Conservation (phyloP, 2,888 invertebrate species). For the Xanthia icteritia region DNA sequence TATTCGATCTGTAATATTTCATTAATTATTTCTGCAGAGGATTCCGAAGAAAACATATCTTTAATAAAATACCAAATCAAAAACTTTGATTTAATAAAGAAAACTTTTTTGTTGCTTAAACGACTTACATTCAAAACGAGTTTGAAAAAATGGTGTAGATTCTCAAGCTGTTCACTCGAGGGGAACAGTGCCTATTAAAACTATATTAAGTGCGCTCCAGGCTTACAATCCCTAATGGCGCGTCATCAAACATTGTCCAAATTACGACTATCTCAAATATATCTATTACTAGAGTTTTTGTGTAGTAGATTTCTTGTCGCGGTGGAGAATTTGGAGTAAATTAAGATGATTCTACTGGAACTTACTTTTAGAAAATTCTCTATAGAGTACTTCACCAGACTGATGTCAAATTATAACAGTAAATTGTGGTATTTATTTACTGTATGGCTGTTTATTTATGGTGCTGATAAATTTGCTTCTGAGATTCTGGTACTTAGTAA, state of each 20-base stretch:
- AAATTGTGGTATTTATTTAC: background rate
- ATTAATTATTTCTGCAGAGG: background rate
- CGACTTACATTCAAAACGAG: constrained; percentile 36
- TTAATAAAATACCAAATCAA: background rate
- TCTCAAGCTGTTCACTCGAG: constrained; percentile 50
- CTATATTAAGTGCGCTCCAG: constrained; percentile 76
- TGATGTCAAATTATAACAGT: background rate
- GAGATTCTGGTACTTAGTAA: background rate
- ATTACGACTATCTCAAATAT: constrained; percentile 65
- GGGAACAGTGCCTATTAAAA: constrained; percentile 76
- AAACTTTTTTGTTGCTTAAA: constrained; percentile 31
- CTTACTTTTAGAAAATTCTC: background rate
- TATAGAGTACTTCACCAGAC: background rate
- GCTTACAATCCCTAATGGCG: constrained; percentile 75
- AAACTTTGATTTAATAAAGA: constrained; percentile 20
- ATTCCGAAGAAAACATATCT: background rate
- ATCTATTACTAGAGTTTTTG: constrained; percentile 53
- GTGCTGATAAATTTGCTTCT: background rate
- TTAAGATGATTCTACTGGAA: background rate
- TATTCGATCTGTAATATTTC: no score
- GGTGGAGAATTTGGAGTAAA: background rate
- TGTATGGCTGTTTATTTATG: background rate
- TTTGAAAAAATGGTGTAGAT: constrained; percentile 42
- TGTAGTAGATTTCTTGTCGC: constrained; percentile 15
- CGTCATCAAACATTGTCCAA: constrained; percentile 75